phyloP scores from a whole-genome alignment of 30 jellyfish, hydroid and myxozoan genomes.

The Aurelia aurita complex sp. Pacific region DNA sequence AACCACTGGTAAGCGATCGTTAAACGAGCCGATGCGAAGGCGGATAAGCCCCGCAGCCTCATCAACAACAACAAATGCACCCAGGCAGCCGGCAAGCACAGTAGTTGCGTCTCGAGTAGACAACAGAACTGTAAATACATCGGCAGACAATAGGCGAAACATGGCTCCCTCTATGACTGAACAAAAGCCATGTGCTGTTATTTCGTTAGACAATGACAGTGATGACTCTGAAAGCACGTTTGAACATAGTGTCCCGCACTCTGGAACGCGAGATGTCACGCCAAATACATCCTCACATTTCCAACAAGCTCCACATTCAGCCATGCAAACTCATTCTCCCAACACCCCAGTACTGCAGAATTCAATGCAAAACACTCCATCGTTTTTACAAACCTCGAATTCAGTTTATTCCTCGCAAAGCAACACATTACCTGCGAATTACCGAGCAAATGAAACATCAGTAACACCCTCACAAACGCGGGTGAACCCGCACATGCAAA shows the following conservation, averaged over 20 bases:
- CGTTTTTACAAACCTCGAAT: no score
- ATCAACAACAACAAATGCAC: no score
- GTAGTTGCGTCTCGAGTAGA: neutral
- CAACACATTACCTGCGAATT: neutral
- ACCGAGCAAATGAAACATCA: neutral
- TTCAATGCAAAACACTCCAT: no score
- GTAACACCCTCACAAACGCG: neutral
- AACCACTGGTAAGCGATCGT: no score
- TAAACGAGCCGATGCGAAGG: no score
- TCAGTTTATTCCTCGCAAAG: neutral
- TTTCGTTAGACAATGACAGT: slow-evolving; percentile 5
- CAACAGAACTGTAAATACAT: neutral
- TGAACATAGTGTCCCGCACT: neutral
- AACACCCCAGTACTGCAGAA: no score
- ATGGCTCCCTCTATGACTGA: neutral
- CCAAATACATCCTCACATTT: neutral
- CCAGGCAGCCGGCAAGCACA: neutral
- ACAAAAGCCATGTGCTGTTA: neutral
- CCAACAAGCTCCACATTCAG: neutral
- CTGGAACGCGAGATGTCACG: slow-evolving; percentile 2
- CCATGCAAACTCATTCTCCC: neutral
- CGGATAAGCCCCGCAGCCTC: no score
- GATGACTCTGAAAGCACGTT: neutral
- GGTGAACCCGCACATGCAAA: neutral
- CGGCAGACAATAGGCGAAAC: neutral